A percentile compares a stretch with the other conserved stretches of the same genome.
Conservation (phyloP, 2,888 invertebrate species). For the Maniola hyperantus region DNA sequence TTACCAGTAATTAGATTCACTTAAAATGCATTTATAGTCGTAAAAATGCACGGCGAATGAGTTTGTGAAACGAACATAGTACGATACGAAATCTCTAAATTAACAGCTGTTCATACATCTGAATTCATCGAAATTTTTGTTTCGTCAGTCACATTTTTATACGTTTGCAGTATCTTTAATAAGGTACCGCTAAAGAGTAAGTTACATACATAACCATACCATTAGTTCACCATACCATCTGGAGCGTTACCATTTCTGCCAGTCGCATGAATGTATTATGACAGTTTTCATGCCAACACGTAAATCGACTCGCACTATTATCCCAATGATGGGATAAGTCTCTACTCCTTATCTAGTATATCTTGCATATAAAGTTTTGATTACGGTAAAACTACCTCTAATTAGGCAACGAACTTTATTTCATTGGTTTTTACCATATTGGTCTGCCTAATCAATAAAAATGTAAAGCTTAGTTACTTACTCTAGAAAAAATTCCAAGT, state of each 20-base stretch:
- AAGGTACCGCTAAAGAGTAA: slow-evolving; percentile 13
- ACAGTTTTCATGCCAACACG: slow-evolving; percentile 16
- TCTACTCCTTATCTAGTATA: neutral
- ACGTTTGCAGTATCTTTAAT: neutral
- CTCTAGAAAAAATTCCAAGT: slow-evolving; percentile 3
- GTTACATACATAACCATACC: neutral
- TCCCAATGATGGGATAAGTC: slow-evolving; percentile 2
- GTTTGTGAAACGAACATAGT: neutral
- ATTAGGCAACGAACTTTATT: slow-evolving; percentile 5
- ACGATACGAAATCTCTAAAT: neutral
- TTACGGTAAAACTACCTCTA: neutral
- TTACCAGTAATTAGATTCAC: neutral
- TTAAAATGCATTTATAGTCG: neutral
- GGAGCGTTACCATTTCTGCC: neutral
- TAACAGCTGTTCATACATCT: neutral
- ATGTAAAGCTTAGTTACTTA: slow-evolving; percentile 15
- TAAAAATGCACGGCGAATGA: too few relatives aligned
- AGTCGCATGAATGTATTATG: neutral
- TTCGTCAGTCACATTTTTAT: slow-evolving; percentile 1
- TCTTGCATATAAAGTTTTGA: slow-evolving; percentile 5
- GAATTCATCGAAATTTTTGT: neutral
- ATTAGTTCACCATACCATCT: neutral
- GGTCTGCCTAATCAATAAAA: slow-evolving; percentile 4
- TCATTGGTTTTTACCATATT: slow-evolving; percentile 14
- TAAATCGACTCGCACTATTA: neutral